These are phyloP conservation scores for Discoglossus pictus DNA, from an alignment of 2,797 vertebrate species.

Conservation along the genomic window DNA sequence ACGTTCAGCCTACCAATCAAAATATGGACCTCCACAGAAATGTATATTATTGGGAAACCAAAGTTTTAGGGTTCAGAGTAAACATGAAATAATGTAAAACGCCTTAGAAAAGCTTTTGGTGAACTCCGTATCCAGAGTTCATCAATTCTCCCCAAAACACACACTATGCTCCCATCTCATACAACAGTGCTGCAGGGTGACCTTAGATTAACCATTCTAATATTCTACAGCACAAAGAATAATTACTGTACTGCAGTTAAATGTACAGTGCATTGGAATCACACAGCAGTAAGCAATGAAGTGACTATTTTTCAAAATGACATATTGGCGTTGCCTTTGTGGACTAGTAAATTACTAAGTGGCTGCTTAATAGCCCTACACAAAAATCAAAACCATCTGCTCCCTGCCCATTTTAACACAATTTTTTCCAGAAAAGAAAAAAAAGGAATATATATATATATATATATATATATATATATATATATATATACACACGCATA, in stretches of 20 bases:
- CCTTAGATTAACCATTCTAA: constrained; percentile 9
- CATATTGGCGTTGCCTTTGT: constrained; percentile 12
- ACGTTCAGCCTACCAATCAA: no score
- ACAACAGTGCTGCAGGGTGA: constrained; percentile 1
- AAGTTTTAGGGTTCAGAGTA: no score
- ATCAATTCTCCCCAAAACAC: no score
- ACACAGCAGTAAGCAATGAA: constrained; percentile 7
- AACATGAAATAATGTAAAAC: no score
- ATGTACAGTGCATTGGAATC: constrained; percentile 9
- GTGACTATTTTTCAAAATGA: constrained; percentile 19
- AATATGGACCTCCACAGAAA: no score
- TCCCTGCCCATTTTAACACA: neutral
- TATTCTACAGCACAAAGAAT: constrained; percentile 3
- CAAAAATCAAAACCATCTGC: constrained; percentile 1
- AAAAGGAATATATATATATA: no score
- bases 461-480: no score
- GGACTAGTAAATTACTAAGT: neutral
- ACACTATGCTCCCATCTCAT: neutral
- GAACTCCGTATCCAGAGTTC: no score
- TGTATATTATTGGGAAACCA: no score
- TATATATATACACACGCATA: no score
- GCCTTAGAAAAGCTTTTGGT: no score
- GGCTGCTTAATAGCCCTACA: neutral
- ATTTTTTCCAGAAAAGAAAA: no score
- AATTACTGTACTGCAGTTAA: neutral